These are phyloP conservation scores for Goniozus legneri DNA, from an alignment of 1,140 invertebrate species.

Conservation along the genomic window DNA sequence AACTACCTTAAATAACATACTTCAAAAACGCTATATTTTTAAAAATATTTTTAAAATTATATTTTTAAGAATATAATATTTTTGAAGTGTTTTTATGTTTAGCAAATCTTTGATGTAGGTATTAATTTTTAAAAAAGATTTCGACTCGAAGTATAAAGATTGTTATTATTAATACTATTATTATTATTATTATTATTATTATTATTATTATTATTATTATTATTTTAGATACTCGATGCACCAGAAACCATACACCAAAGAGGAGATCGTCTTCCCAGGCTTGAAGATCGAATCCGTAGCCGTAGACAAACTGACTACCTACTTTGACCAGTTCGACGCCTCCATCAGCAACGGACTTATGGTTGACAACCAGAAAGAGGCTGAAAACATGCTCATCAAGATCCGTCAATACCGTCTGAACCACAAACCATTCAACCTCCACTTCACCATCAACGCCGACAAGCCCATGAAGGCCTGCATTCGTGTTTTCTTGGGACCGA, in stretches of 20 bases:
- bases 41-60: background rate
- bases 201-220: slow-evolving; percentile 17
- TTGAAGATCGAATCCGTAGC: slow-evolving; percentile 62
- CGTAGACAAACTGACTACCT: slow-evolving; percentile 66
- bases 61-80: background rate
- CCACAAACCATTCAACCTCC: slow-evolving; percentile 65
- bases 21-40: too few relatives aligned
- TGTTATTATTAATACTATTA: too few relatives aligned
- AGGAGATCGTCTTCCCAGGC: slow-evolving; percentile 60
- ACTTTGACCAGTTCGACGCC: slow-evolving; percentile 67
- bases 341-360: slow-evolving; percentile 65
- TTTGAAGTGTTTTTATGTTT: background rate
- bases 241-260: slow-evolving; percentile 58
- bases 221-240: slow-evolving; percentile 41
- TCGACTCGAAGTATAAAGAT: too few relatives aligned
- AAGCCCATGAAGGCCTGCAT: slow-evolving; percentile 56
- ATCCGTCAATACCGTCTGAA: slow-evolving; percentile 49
- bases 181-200: background rate
- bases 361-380: slow-evolving; percentile 32
- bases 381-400: slow-evolving; percentile 30
- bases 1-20: too few relatives aligned
- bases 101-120: too few relatives aligned
- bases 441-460: slow-evolving; percentile 58
- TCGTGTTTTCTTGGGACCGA: slow-evolving; percentile 68
- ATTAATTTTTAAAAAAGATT: too few relatives aligned